Evolutionary conservation across 1,140 invertebrate species (phyloP).

Genomic region (Halictus rubicundus): DNA sequence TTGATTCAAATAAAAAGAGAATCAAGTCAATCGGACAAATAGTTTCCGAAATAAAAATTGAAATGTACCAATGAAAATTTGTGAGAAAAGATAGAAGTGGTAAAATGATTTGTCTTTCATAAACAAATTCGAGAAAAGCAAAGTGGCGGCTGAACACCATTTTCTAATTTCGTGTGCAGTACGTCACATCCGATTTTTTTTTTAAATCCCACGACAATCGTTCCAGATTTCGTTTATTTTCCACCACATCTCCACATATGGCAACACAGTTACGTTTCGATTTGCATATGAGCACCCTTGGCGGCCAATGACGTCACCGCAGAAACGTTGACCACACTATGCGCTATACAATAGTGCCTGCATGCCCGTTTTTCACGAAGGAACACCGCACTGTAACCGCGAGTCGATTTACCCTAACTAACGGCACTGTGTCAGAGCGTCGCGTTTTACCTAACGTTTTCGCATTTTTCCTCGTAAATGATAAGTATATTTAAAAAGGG

Average conservation of each 20-base stretch:
- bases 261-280: constrained; percentile 12
- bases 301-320: constrained; percentile 16
- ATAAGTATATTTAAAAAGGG: neutral
- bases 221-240: constrained; percentile 32
- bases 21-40: too few species aligned
- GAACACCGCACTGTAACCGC: constrained; percentile 44
- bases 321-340: constrained; percentile 24
- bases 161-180: too few species aligned
- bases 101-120: too few species aligned
- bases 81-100: too few species aligned
- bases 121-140: too few species aligned
- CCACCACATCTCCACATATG: constrained; percentile 1
- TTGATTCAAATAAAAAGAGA: too few species aligned
- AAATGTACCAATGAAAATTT: too few species aligned
- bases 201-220: neutral
- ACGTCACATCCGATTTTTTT: too few species aligned
- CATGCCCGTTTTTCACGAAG: constrained; percentile 50
- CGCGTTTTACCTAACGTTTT: neutral
- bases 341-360: constrained; percentile 45
- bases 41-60: too few species aligned
- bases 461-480: neutral
- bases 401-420: constrained; percentile 36
- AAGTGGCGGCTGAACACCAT: too few species aligned
- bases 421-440: constrained; percentile 51
- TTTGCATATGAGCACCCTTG: constrained; percentile 27